phyloP scores from a whole-genome alignment of 1,140 invertebrate genomes.

The Gonatopus flavifemur region DNA sequence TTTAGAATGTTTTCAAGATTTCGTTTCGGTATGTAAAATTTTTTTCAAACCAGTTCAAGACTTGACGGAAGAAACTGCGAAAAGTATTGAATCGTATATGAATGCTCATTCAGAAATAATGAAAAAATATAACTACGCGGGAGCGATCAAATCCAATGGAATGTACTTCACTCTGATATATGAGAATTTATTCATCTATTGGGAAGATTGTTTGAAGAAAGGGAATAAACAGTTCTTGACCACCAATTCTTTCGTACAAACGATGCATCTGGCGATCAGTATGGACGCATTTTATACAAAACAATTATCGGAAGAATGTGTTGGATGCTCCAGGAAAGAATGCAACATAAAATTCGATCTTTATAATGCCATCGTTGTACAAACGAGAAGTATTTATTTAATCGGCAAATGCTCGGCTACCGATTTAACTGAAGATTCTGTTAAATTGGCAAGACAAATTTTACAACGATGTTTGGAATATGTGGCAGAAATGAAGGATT shows the following conservation, averaged over 20 bases:
- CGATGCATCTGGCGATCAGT: constrained; percentile 17
- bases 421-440: constrained; percentile 16
- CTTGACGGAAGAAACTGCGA: constrained; percentile 2
- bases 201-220: constrained; percentile 20
- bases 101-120: constrained; percentile 11
- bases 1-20: constrained; percentile 25
- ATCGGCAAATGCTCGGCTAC: constrained; percentile 17
- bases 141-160: constrained; percentile 15
- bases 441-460: constrained; percentile 6
- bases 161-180: constrained; percentile 12
- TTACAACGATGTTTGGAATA: constrained; percentile 17
- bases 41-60: constrained; percentile 20
- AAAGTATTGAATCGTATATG: constrained; percentile 8
- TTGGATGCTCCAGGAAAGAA: constrained; percentile 8
- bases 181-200: constrained; percentile 27
- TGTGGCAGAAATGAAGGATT: constrained; percentile 18
- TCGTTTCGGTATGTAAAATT: constrained; percentile 18
- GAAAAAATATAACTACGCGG: constrained; percentile 11
- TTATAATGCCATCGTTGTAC: constrained; percentile 17
- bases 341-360: constrained; percentile 29
- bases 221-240: constrained; percentile 11
- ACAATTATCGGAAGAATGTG: constrained; percentile 17
- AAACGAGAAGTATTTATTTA: constrained; percentile 16
- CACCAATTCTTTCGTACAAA: constrained; percentile 10
- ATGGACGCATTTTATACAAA: constrained; percentile 10